Base-by-base conservation (phyloP, 2,113 vertebrate species). In the Danionella cerebrum region DNA sequence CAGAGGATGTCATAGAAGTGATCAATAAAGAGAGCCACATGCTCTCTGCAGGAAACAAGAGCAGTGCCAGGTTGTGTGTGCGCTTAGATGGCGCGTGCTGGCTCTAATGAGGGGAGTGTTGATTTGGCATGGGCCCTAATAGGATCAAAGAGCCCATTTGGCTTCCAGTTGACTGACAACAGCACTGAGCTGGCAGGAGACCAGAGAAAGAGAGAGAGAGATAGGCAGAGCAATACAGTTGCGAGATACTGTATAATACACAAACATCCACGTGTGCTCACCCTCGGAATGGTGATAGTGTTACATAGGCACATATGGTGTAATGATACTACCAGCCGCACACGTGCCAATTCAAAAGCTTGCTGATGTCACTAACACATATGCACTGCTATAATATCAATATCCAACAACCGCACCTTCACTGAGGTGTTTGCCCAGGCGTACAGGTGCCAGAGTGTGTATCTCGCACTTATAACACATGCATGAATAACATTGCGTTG, bases 131-230 rank as follows among this genome's bases (percentile, higher is more conserved):
- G 19, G 76, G 79, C 84, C 85, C 86, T 88, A 87, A 89, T 86
- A 87, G 86, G 85, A 89, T 89, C 86, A 88, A 86, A 87, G 83
- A 80, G 84, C 83, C 84, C 82, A 83, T 87, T 88, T 87, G 84
- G 86, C 83, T 87, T 82, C 79, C 80, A 70, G 72, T 81, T 83
- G 81, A 84, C 80, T 86, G 83, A 84, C 83, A 87, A 84, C 80
- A 79, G 77, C 78, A 79, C 81, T 79, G 70, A 74, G 71, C 80
- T 87, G 85, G 86, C 85, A 86, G 71, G 7, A 33, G 73, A 86
- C 84, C 85, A 89, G 84, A 77, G 84, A 78, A 78, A 74, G 82
- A 82, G 72, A 33, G 84, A 78, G 79, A 74, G 83, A 82, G 72
- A n/a, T n/a, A 19, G 51, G 1, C n/a, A 29, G 82, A 77, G 79